Percentiles rank a stretch among this genome's conserved stretches.
These are phyloP conservation scores for Sarcophilus harrisii DNA, from an alignment of 2,797 vertebrate species.

Conservation along the genomic window DNA sequence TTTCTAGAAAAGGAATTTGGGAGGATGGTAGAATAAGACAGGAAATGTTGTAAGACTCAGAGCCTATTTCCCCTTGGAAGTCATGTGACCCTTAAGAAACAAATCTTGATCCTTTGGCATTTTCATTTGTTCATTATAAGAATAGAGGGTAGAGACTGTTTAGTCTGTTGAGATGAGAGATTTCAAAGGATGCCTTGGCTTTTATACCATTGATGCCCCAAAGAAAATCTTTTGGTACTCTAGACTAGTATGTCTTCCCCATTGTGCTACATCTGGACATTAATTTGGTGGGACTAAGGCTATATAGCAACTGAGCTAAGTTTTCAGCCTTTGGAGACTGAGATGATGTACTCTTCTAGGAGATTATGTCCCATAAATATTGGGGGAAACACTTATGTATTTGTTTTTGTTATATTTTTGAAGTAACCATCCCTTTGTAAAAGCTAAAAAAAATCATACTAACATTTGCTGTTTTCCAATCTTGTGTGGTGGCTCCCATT, in stretches of 20 bases:
- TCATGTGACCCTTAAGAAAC: background rate
- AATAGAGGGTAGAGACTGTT: background rate
- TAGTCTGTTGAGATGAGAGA: background rate
- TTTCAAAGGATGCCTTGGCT: background rate
- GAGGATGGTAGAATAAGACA: background rate
- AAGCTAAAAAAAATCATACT: background rate
- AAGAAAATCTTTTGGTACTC: background rate
- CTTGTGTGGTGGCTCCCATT: background rate
- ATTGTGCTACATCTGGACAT: background rate
- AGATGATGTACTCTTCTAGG: background rate
- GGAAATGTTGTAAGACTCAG: background rate
- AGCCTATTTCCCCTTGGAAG: background rate
- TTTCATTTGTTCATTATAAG: background rate
- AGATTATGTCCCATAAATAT: background rate
- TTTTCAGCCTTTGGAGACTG: background rate
- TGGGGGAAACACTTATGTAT: background rate
- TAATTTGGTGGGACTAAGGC: background rate
- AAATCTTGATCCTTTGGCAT: background rate
- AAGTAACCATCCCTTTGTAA: background rate
- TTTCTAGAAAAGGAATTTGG: background rate
- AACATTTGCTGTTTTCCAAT: background rate
- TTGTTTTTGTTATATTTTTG: background rate
- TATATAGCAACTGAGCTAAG: background rate
- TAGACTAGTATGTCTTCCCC: background rate
- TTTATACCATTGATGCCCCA: background rate